phyloP scores from a whole-genome alignment of 2,797 vertebrate genomes.

The Coregonus ussuriensis region DNA sequence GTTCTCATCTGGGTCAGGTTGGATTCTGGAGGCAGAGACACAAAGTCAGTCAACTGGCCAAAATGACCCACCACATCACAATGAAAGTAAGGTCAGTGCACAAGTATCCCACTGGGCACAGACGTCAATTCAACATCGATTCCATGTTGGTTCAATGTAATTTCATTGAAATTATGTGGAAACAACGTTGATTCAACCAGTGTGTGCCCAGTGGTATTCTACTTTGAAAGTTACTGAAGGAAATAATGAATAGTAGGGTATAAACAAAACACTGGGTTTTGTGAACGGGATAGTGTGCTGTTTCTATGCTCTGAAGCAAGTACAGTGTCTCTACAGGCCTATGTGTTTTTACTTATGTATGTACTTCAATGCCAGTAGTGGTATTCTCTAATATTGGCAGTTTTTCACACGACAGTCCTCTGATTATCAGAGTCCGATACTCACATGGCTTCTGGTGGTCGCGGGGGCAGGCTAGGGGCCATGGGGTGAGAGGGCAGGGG shows the following conservation, averaged over 20 bases:
- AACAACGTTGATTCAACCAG: too few species aligned
- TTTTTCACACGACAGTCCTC: not conserved
- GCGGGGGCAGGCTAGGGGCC: slow-evolving; percentile 70
- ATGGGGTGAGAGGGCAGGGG: slow-evolving; percentile 33
- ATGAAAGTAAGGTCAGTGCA: not conserved
- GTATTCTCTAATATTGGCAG: not conserved
- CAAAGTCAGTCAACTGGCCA: not conserved
- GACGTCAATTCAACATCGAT: too few species aligned
- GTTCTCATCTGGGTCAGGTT: slow-evolving; percentile 62
- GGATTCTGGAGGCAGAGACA: slow-evolving; percentile 54
- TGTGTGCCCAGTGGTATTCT: too few species aligned
- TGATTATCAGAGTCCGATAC: slow-evolving; percentile 9
- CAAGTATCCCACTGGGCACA: not conserved
- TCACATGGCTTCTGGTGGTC: slow-evolving; percentile 68
- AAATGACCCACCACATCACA: not conserved
- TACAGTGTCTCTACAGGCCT: not conserved
- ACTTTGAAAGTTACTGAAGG: not conserved
- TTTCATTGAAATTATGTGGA: too few species aligned
- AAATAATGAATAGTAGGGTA: not conserved
- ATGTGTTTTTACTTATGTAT: not conserved
- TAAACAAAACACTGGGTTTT: not conserved
- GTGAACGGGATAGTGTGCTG: too few species aligned
- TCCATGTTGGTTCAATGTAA: too few species aligned
- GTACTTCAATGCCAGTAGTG: not conserved
- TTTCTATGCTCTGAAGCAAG: not conserved